Conservation (phyloP, 2,797 vertebrate genomes). For the Microtus californicus region DNA sequence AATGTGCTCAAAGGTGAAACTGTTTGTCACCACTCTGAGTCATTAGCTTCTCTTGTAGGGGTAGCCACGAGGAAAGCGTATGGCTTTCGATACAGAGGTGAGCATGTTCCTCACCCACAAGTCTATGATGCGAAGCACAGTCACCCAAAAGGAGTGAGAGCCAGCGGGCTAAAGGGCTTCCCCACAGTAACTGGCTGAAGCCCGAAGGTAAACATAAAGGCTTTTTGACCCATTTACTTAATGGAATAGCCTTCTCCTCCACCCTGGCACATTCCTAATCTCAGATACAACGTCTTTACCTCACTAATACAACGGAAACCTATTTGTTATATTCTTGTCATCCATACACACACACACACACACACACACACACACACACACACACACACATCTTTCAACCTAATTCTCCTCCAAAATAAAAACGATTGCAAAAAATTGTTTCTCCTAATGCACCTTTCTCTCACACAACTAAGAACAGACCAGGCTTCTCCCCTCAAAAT, state of each 20-base stretch:
- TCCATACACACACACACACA: not conserved
- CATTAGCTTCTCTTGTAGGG: not conserved
- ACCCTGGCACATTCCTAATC: not conserved
- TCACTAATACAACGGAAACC: not conserved
- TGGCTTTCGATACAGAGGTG: too few relatives aligned
- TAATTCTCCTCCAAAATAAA: not conserved
- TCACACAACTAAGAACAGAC: not conserved
- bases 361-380: too few relatives aligned
- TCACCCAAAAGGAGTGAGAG: not conserved
- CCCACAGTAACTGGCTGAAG: not conserved
- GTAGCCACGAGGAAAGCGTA: not conserved
- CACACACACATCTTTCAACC: not conserved
- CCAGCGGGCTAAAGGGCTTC: not conserved
- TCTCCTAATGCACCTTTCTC: not conserved
- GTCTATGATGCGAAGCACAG: not conserved
- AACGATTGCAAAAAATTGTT: not conserved
- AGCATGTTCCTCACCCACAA: not conserved
- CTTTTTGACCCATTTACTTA: not conserved
- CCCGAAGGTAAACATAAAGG: not conserved
- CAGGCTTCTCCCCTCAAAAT: not conserved
- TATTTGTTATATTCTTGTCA: not conserved
- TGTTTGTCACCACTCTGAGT: not conserved
- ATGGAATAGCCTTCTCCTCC: not conserved
- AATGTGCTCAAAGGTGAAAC: not conserved
- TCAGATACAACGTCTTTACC: not conserved